These are phyloP conservation scores for Cherax destructor DNA, from an alignment of 1,140 invertebrate species.

Conservation along the genomic window DNA sequence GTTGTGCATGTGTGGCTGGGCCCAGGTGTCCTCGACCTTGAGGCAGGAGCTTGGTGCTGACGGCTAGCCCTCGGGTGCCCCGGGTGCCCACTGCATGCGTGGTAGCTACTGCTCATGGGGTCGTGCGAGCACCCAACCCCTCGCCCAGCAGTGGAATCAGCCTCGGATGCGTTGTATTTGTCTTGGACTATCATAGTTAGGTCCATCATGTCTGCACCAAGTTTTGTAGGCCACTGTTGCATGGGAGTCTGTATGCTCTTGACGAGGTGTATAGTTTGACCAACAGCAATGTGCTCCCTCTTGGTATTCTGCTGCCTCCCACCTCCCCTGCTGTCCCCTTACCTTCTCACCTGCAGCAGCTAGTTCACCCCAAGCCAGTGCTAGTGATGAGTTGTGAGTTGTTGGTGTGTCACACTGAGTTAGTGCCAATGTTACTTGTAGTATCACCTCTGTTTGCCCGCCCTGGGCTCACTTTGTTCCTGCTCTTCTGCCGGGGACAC, in stretches of 20 bases:
- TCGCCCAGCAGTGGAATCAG: constrained; percentile 42
- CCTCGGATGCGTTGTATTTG: constrained; percentile 33
- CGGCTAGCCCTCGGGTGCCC: constrained; percentile 29
- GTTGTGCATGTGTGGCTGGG: constrained; percentile 46
- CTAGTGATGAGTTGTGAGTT: constrained; percentile 66
- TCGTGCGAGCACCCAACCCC: constrained; percentile 15
- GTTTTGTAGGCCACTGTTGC: constrained; percentile 55
- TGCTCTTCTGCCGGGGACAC: constrained; percentile 51
- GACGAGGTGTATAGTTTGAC: constrained; percentile 53
- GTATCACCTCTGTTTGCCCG: constrained; percentile 47
- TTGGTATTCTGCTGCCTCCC: constrained; percentile 45
- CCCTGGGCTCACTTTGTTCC: constrained; percentile 40
- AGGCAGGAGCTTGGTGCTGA: constrained; percentile 43
- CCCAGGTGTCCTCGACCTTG: constrained; percentile 40
- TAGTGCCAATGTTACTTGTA: constrained; percentile 66
- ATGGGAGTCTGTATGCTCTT: constrained; percentile 54
- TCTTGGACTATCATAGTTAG: constrained; percentile 58
- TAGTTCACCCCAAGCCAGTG: constrained; percentile 63
- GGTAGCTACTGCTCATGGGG: constrained; percentile 20
- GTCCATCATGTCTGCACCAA: constrained; percentile 53
- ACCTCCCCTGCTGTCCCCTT: constrained; percentile 42
- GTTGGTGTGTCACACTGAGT: constrained; percentile 62
- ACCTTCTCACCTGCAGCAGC: constrained; percentile 55
- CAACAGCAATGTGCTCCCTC: constrained; percentile 55
- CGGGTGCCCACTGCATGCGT: constrained; percentile 36